Conservation (phyloP, 2,888 invertebrate species). For the Leptogaster cylindrica region DNA sequence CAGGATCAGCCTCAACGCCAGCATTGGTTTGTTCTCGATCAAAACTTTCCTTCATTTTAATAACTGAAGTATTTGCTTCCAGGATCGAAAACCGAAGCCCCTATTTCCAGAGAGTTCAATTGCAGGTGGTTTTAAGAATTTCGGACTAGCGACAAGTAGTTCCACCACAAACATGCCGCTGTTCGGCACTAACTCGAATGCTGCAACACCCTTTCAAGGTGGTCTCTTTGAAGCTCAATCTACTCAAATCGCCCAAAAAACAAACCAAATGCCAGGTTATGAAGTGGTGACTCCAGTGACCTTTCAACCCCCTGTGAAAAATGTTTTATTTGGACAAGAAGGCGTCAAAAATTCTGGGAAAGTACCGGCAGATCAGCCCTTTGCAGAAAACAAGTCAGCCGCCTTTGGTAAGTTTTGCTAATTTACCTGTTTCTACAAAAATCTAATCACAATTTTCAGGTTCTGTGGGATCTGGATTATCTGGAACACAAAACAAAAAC, state of each 20-base stretch:
- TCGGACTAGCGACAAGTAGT: slow-evolving; percentile 47
- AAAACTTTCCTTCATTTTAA: neutral
- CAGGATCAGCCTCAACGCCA: slow-evolving; percentile 57
- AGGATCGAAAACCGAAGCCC: slow-evolving; percentile 38
- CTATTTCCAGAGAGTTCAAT: slow-evolving; percentile 31
- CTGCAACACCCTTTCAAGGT: neutral
- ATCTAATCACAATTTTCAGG: neutral
- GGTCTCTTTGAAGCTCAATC: neutral
- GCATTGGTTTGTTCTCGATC: slow-evolving; percentile 49
- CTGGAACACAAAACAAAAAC: slow-evolving; percentile 2
- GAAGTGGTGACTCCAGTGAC: too few species aligned
- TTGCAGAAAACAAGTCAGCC: neutral
- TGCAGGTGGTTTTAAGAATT: slow-evolving; percentile 46
- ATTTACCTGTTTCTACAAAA: too few species aligned
- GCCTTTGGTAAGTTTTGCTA: slow-evolving; percentile 5
- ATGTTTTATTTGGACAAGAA: too few species aligned
- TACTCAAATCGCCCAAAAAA: neutral
- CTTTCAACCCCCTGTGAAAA: neutral
- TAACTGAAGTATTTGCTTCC: neutral
- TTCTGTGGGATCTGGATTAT: neutral
- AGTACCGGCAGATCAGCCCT: neutral
- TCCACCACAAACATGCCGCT: slow-evolving; percentile 38
- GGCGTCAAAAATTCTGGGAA: too few species aligned
- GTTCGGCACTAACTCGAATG: slow-evolving; percentile 8
- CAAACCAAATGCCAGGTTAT: too few species aligned